Percentiles rank a stretch among this genome's conserved stretches.
Conservation (phyloP, 2,888 invertebrate species). For the Idaea aversata region DNA sequence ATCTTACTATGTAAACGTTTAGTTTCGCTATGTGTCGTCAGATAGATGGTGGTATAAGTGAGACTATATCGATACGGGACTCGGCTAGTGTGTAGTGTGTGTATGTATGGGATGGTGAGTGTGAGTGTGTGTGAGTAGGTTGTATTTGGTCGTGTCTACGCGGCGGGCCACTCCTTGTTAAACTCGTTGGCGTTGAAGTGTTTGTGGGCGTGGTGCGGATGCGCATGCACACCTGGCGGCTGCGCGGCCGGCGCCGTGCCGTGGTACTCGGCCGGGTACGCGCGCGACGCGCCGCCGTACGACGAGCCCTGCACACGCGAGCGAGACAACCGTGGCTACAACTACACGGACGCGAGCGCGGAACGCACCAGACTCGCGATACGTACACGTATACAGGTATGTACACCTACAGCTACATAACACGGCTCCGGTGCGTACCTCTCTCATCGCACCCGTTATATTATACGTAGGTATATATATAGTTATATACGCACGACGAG, state of each 20-base stretch:
- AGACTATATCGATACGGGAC: slow-evolving; percentile 6
- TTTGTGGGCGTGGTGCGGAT: slow-evolving; percentile 79
- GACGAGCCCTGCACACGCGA: slow-evolving; percentile 66
- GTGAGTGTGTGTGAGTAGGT: slow-evolving; percentile 9
- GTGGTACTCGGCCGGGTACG: slow-evolving; percentile 72
- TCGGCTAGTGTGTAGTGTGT: not conserved
- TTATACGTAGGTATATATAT: no score
- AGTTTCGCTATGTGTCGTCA: slow-evolving; percentile 17
- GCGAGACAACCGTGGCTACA: slow-evolving; percentile 26
- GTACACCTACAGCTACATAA: slow-evolving; percentile 15
- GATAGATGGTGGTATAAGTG: slow-evolving; percentile 10
- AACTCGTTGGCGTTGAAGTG: slow-evolving; percentile 77
- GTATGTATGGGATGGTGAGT: slow-evolving; percentile 1
- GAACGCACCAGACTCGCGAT: not conserved
- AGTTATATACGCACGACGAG: not conserved
- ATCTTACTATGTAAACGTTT: slow-evolving; percentile 21
- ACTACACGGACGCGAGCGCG: not conserved
- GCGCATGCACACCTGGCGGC: slow-evolving; percentile 76
- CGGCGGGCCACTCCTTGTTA: slow-evolving; percentile 80
- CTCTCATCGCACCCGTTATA: not conserved
- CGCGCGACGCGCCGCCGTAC: slow-evolving; percentile 76
- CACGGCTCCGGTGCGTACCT: slow-evolving; percentile 18
- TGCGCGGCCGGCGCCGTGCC: slow-evolving; percentile 62
- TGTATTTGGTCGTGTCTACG: slow-evolving; percentile 43
- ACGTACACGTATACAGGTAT: not conserved